These are phyloP conservation scores for Temnothorax ravouxi DNA, from an alignment of 2,888 invertebrate genomes.

Conservation along the genomic window DNA sequence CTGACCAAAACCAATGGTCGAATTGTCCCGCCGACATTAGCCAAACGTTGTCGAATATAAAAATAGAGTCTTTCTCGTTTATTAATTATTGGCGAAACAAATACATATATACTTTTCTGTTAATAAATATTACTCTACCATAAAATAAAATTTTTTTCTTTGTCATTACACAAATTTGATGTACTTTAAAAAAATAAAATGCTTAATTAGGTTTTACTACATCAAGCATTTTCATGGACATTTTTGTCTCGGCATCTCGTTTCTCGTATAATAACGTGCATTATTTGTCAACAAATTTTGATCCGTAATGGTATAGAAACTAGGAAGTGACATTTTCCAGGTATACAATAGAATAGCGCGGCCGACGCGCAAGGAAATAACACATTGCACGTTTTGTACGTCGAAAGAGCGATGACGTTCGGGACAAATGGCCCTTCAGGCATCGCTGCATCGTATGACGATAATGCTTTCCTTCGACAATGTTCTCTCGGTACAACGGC, in stretches of 20 bases:
- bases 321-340: slow-evolving; percentile 32
- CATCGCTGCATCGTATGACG: slow-evolving; percentile 41
- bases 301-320: slow-evolving; percentile 27
- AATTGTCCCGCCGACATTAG: no score
- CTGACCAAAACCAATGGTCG: no score
- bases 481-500: slow-evolving; percentile 10
- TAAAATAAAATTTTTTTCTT: neutral
- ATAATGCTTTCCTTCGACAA: slow-evolving; percentile 30
- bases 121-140: neutral
- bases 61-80: no score
- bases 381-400: slow-evolving; percentile 6
- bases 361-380: slow-evolving; percentile 1
- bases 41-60: no score
- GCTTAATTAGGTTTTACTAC: neutral
- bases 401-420: slow-evolving; percentile 20
- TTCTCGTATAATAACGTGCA: neutral
- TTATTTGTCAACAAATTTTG: neutral
- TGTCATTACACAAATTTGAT: neutral
- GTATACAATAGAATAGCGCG: neutral
- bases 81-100: no score
- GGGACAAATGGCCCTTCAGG: slow-evolving; percentile 1
- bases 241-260: neutral
- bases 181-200: neutral
- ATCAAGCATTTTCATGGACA: no score
- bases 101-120: neutral